A percentile compares a stretch with the other conserved stretches of the same genome.
phyloP scores from a whole-genome alignment of 1,140 invertebrate species.

The Eumeta japonica region DNA sequence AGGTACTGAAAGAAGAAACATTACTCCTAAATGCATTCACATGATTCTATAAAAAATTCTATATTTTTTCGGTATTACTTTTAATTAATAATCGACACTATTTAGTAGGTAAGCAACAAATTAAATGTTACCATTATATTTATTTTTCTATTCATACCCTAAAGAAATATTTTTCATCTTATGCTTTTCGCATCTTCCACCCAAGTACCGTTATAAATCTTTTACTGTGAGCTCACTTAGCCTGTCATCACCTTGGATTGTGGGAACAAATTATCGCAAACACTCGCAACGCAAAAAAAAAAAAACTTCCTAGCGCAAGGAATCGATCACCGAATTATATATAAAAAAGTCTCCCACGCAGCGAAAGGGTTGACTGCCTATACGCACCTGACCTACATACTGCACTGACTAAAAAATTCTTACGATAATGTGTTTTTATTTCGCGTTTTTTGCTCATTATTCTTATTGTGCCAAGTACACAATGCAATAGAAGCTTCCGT shows the following conservation, averaged over 20 bases:
- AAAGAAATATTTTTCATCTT: too few relatives aligned
- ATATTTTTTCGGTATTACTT: too few relatives aligned
- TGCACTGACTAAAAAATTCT: conserved; percentile 36
- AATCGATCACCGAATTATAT: too few relatives aligned
- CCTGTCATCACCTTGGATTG: conserved; percentile 52
- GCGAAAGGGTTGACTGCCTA: conserved; percentile 46
- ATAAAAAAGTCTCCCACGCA: conserved; percentile 54
- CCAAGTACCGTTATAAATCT: conserved; percentile 26
- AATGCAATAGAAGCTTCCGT: conserved; percentile 27
- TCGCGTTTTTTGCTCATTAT: conserved; percentile 39
- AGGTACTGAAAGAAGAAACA: too few relatives aligned
- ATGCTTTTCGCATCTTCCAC: too few relatives aligned
- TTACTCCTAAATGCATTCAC: too few relatives aligned
- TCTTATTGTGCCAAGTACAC: conserved; percentile 28
- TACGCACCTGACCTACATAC: conserved; percentile 50
- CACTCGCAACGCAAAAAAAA: conserved; percentile 40
- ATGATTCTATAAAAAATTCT: too few relatives aligned
- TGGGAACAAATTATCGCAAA: conserved; percentile 58
- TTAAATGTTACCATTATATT: too few relatives aligned
- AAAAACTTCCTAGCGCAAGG: too few relatives aligned
- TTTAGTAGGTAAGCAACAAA: too few relatives aligned
- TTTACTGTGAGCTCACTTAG: conserved; percentile 27
- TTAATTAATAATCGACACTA: too few relatives aligned
- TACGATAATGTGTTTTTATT: conserved; percentile 38
- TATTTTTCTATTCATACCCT: too few relatives aligned